These are phyloP conservation scores for Vollenhovia emeryi DNA, from an alignment of 1,140 invertebrate species.

Conservation along the genomic window DNA sequence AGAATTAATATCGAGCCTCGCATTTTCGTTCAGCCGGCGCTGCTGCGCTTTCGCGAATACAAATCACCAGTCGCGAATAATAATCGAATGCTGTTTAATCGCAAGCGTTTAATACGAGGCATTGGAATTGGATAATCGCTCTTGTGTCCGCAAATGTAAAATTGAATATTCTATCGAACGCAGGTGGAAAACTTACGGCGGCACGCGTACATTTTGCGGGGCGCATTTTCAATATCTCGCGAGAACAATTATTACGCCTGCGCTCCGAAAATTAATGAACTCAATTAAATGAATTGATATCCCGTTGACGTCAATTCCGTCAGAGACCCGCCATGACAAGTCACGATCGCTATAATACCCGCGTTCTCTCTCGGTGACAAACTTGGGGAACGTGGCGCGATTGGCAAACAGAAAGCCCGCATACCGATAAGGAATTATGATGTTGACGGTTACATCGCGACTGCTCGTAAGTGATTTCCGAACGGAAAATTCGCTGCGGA, in stretches of 20 bases:
- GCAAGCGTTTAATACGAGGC: not conserved
- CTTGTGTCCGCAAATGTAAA: conserved; percentile 9
- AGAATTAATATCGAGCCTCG: conserved; percentile 59
- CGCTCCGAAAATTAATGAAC: not conserved
- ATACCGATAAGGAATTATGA: conserved; percentile 43
- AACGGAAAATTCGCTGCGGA: not conserved
- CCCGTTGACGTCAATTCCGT: not conserved
- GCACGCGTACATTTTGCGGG: not conserved
- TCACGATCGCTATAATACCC: conserved; percentile 26
- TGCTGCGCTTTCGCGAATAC: conserved; percentile 18
- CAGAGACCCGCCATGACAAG: not conserved
- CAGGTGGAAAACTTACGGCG: not conserved
- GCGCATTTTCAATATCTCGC: not conserved
- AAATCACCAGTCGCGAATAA: conserved; percentile 43
- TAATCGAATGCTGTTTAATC: conserved; percentile 15
- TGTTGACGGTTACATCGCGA: conserved; percentile 14
- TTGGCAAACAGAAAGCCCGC: conserved; percentile 53
- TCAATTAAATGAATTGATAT: not conserved
- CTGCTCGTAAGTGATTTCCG: conserved; percentile 18
- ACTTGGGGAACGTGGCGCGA: conserved; percentile 22
- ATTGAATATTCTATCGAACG: not conserved
- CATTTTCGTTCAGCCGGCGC: conserved; percentile 43
- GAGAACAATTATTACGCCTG: not conserved
- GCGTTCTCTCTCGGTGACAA: conserved; percentile 37
- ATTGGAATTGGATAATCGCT: conserved; percentile 31